These are phyloP conservation scores for Plodia interpunctella DNA, from an alignment of 1,140 invertebrate genomes.

Conservation along the genomic window DNA sequence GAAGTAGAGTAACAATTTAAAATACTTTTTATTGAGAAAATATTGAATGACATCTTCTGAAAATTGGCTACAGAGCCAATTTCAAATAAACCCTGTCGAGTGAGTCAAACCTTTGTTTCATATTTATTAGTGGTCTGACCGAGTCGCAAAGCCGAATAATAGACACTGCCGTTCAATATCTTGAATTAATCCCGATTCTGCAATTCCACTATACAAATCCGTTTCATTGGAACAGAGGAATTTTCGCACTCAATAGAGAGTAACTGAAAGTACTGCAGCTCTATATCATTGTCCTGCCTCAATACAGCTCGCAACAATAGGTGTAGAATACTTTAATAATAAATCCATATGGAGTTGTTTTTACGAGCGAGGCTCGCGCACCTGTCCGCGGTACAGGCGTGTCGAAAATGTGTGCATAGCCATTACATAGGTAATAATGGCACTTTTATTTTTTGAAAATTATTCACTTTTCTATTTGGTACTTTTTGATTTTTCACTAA, in stretches of 20 bases:
- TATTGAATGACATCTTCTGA: too few species aligned
- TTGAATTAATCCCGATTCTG: neutral
- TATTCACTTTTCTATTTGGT: neutral
- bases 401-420: constrained; percentile 19
- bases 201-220: neutral
- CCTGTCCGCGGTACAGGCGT: constrained; percentile 31
- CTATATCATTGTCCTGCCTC: neutral
- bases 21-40: too few species aligned
- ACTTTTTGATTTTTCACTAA: neutral
- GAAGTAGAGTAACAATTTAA: too few species aligned
- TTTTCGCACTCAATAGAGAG: neutral
- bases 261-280: neutral
- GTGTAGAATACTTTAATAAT: constrained; percentile 59
- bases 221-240: neutral
- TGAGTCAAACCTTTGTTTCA: too few species aligned
- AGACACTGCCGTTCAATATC: neutral
- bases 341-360: constrained; percentile 60
- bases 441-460: constrained; percentile 14
- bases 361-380: constrained; percentile 53
- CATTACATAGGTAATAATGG: constrained; percentile 20
- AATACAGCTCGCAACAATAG: constrained; percentile 40
- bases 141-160: too few species aligned
- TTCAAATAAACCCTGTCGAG: too few species aligned
- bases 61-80: too few species aligned
- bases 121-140: too few species aligned